phyloP scores from a whole-genome alignment of 2,113 vertebrate species.

The Neolamprologus devosi region DNA sequence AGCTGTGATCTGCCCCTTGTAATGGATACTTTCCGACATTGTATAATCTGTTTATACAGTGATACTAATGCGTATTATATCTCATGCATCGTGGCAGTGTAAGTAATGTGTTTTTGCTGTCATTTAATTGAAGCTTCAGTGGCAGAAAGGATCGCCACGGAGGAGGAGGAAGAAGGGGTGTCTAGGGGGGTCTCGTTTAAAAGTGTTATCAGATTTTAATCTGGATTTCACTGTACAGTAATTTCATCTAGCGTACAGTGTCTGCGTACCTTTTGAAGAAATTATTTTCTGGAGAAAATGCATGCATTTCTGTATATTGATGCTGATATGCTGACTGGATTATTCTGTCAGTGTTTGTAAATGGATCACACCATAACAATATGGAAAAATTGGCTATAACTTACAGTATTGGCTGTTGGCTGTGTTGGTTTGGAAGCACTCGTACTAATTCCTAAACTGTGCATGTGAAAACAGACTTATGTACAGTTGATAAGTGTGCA shows the following conservation, averaged over 20 bases:
- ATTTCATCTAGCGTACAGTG: not conserved
- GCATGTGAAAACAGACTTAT: slow-evolving; percentile 12
- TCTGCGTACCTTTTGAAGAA: not conserved
- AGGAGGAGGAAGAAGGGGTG: not conserved
- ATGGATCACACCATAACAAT: not conserved
- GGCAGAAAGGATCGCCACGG: not conserved
- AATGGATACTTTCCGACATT: slow-evolving; percentile 23
- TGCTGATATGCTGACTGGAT: not conserved
- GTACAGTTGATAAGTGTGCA: slow-evolving; percentile 30
- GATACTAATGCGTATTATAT: slow-evolving; percentile 31
- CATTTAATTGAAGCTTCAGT: not conserved
- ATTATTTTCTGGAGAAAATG: slow-evolving; percentile 3
- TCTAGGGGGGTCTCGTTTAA: not conserved
- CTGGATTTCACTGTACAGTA: slow-evolving; percentile 37
- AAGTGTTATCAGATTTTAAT: slow-evolving; percentile 19
- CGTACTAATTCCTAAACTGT: not conserved
- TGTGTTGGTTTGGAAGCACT: not conserved
- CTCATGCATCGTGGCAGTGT: slow-evolving; percentile 27
- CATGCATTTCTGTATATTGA: slow-evolving; percentile 10
- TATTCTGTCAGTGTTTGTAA: slow-evolving; percentile 2
- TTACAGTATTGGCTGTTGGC: not conserved
- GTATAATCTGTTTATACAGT: slow-evolving; percentile 32
- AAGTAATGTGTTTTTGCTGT: slow-evolving; percentile 21
- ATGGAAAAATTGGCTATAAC: not conserved
- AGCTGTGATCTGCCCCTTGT: slow-evolving; percentile 51